Percentiles rank a stretch among this genome's conserved stretches.
Conservation (phyloP, 2,888 invertebrate genomes). For the Lypha dubia region DNA sequence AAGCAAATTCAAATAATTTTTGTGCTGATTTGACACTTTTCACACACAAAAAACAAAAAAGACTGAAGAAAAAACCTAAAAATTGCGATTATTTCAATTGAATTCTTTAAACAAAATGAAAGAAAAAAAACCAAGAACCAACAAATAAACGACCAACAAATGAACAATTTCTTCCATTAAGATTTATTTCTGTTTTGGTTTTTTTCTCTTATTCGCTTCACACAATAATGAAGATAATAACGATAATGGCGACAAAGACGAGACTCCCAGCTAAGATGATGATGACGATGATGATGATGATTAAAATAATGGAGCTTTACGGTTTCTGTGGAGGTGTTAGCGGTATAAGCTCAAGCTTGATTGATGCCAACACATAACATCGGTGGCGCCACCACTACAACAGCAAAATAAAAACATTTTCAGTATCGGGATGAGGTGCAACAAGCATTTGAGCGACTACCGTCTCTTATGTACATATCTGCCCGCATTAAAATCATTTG, state of each 20-base stretch:
- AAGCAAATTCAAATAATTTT: not conserved
- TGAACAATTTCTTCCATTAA: conserved; percentile 6
- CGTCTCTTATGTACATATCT: not conserved
- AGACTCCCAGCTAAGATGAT: conserved; percentile 16
- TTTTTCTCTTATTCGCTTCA: conserved; percentile 22
- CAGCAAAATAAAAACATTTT: conserved; percentile 21
- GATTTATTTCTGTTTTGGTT: conserved; percentile 14
- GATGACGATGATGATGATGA: conserved; percentile 25
- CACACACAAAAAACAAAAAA: not conserved
- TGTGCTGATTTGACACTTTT: not conserved
- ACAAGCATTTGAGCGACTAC: conserved; percentile 12
- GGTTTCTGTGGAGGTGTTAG: conserved; percentile 71
- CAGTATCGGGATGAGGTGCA: conserved; percentile 13
- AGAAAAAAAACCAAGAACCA: not conserved
- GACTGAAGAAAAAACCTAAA: not conserved
- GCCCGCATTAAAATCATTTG: conserved; percentile 3
- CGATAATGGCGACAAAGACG: conserved; percentile 16
- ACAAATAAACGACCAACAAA: not conserved
- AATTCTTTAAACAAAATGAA: not conserved
- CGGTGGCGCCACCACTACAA: conserved; percentile 71
- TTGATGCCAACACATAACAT: conserved; percentile 70
- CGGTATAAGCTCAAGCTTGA: conserved; percentile 69
- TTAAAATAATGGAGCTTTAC: conserved; percentile 64
- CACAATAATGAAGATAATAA: conserved; percentile 43
- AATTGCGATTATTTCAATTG: not conserved